These are phyloP conservation scores for Teleiodes luculella DNA, from an alignment of 2,888 invertebrate genomes.

Conservation along the genomic window DNA sequence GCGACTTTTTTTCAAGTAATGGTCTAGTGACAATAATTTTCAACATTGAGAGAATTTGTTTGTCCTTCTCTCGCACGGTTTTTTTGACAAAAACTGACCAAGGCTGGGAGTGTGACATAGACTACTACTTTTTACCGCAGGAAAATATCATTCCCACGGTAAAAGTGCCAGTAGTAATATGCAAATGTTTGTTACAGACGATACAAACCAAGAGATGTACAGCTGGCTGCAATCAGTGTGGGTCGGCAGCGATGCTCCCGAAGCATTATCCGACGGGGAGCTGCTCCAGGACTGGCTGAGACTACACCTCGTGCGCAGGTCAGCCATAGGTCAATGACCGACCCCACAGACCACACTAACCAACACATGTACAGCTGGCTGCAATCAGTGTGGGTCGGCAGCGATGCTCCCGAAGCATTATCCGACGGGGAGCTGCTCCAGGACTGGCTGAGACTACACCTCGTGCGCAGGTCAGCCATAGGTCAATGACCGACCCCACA, in stretches of 20 bases:
- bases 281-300: constrained; percentile 96
- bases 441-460: constrained; percentile 94
- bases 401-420: constrained; percentile 83
- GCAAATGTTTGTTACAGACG: constrained; percentile 37
- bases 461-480: constrained; percentile 87
- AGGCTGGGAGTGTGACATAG: too few relatives aligned
- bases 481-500: too few relatives aligned
- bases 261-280: constrained; percentile 84
- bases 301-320: constrained; percentile 87
- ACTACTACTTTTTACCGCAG: too few relatives aligned
- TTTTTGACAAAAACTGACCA: too few relatives aligned
- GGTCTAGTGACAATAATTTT: too few relatives aligned
- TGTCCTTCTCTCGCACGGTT: too few relatives aligned
- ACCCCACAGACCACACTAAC: constrained; percentile 65
- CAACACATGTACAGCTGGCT: constrained; percentile 84
- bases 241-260: constrained; percentile 89
- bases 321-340: too few relatives aligned
- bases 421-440: constrained; percentile 90
- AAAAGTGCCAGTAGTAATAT: neutral
- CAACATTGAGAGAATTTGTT: too few relatives aligned
- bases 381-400: constrained; percentile 85
- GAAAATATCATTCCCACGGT: too few relatives aligned
- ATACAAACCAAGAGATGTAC: constrained; percentile 82
- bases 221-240: constrained; percentile 80
- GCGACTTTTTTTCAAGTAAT: too few relatives aligned